Conservation (phyloP, 2,797 vertebrate species). For the Clamator glandarius region DNA sequence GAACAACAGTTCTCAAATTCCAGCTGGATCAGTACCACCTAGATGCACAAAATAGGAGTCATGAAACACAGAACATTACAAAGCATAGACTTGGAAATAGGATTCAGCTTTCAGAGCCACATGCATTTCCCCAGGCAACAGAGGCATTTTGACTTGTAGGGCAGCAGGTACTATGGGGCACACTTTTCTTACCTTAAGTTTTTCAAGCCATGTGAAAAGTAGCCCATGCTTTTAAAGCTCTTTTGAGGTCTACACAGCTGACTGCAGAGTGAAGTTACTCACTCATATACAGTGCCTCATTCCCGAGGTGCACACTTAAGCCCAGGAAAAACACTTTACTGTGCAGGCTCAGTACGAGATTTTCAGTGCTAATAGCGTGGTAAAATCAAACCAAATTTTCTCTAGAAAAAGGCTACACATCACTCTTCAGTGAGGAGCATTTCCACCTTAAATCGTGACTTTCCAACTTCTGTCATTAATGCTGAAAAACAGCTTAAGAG, state of each 20-base stretch:
- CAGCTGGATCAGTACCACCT: background rate
- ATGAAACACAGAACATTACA: constrained; percentile 21
- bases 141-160: background rate
- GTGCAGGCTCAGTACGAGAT: background rate
- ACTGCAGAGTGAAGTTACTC: constrained; percentile 42
- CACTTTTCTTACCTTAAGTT: background rate
- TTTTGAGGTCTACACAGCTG: background rate
- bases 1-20: background rate
- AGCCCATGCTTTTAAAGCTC: constrained; percentile 25
- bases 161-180: background rate
- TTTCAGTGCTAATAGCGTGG: constrained; percentile 7
- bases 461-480: background rate
- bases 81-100: constrained; percentile 16
- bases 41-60: background rate
- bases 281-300: background rate
- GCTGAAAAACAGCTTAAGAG: background rate
- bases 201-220: background rate
- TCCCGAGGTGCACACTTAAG: constrained; percentile 17
- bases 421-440: background rate
- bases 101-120: background rate
- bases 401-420: constrained; percentile 6
- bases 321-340: constrained; percentile 13
- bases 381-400: constrained; percentile 42
- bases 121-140: background rate
- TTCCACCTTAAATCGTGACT: constrained; percentile 27